phyloP scores from a whole-genome alignment of 2,113 vertebrate genomes.

The Xyrauchen texanus region DNA sequence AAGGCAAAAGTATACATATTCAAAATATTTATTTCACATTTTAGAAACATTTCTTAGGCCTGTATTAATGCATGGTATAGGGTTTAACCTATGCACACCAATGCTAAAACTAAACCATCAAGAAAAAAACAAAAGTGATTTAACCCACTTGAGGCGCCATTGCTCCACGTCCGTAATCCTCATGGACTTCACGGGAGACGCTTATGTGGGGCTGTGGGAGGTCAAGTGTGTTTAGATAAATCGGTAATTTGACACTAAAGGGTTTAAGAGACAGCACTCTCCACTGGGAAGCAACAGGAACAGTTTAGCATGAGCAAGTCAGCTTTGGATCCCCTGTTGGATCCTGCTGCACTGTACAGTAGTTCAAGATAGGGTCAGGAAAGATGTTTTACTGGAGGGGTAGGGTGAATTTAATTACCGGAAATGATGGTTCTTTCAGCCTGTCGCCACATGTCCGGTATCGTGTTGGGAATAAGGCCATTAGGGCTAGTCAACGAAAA shows the following conservation, averaged over 20 bases:
- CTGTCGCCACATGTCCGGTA: conserved; percentile 49
- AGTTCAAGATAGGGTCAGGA: conserved; percentile 26
- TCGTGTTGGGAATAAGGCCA: conserved; percentile 50
- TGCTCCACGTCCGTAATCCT: conserved; percentile 11
- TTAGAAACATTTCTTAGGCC: too few relatives aligned
- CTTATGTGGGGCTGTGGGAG: conserved; percentile 42
- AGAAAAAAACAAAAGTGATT: conserved; percentile 7
- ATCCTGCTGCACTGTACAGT: conserved; percentile 3
- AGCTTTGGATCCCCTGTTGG: conserved; percentile 37
- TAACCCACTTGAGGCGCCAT: not conserved
- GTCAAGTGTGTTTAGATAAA: conserved; percentile 53
- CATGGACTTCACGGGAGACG: conserved; percentile 19
- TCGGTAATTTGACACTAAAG: conserved; percentile 64
- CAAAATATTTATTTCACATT: too few relatives aligned
- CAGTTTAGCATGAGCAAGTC: too few relatives aligned
- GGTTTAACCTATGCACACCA: too few relatives aligned
- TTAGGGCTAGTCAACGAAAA: conserved; percentile 34
- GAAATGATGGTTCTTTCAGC: conserved; percentile 61
- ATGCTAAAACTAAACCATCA: not conserved
- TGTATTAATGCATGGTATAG: too few relatives aligned
- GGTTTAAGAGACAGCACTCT: conserved; percentile 52
- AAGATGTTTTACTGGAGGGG: conserved; percentile 56
- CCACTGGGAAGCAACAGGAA: conserved; percentile 57
- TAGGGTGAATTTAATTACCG: conserved; percentile 55
- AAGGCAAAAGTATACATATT: too few relatives aligned